Percentiles rank a stretch among this genome's conserved stretches.
These are phyloP conservation scores for Dynastes grantii DNA, from an alignment of 2,888 invertebrate species.

Conservation along the genomic window DNA sequence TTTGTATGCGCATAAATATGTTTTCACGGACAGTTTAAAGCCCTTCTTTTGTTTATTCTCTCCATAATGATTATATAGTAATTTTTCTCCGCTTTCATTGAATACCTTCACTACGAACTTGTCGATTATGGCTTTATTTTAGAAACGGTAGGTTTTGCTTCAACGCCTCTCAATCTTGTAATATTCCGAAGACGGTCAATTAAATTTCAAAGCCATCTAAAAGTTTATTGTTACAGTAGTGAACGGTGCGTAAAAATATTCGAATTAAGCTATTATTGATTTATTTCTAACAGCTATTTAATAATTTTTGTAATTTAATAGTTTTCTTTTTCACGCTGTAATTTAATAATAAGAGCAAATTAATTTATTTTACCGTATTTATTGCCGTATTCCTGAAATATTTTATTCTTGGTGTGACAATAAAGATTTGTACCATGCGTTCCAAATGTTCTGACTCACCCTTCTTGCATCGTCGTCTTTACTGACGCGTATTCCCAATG, in stretches of 20 bases:
- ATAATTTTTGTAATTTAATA: not conserved
- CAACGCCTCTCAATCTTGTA: conserved; percentile 19
- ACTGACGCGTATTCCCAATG: no score
- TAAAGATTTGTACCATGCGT: no score
- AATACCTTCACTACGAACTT: conserved; percentile 21
- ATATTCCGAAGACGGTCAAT: conserved; percentile 15
- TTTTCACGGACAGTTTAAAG: not conserved
- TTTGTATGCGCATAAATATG: conserved; percentile 15
- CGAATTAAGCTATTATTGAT: conserved; percentile 15
- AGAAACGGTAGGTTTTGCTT: conserved; percentile 23
- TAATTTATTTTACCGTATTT: not conserved
- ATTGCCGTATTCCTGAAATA: no score
- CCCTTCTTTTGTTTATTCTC: not conserved
- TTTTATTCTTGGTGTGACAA: no score
- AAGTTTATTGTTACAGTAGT: conserved; percentile 10
- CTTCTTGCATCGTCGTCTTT: no score
- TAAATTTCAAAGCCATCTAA: conserved; percentile 24
- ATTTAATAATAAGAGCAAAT: not conserved
- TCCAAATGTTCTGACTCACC: no score
- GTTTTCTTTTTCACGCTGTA: not conserved
- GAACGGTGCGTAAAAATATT: conserved; percentile 22
- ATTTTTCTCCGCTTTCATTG: not conserved
- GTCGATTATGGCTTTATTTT: conserved; percentile 21
- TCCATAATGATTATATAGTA: not conserved
- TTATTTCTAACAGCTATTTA: not conserved